Evolutionary conservation across 2,113 vertebrate species (phyloP).

Genomic region (Carettochelys insculpta): DNA sequence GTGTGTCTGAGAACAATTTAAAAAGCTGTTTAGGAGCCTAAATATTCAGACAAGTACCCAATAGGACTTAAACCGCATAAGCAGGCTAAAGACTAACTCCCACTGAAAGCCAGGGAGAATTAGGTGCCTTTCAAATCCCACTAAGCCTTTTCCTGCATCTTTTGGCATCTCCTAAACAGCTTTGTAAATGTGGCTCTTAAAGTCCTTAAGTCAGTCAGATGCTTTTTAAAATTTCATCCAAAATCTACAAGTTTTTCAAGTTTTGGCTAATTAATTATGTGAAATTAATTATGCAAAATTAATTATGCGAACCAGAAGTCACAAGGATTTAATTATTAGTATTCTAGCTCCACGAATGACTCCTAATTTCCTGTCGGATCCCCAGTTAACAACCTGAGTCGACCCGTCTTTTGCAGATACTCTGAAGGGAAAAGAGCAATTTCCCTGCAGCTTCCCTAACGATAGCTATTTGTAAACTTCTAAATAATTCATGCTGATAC

Average conservation of each 20-base stretch:
- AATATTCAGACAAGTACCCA: not conserved
- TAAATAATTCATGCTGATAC: conserved; percentile 1
- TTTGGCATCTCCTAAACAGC: not conserved
- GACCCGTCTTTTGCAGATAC: not conserved
- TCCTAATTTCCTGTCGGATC: not conserved
- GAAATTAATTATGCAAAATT: too few relatives aligned
- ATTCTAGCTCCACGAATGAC: too few relatives aligned
- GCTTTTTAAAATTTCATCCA: not conserved
- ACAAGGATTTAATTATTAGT: not conserved
- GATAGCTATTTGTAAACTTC: not conserved
- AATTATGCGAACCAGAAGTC: not conserved
- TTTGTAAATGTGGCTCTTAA: not conserved
- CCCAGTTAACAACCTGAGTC: not conserved
- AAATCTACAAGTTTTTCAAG: not conserved
- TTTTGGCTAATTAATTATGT: not conserved
- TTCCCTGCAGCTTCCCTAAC: not conserved
- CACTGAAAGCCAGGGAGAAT: not conserved
- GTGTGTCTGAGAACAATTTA: not conserved
- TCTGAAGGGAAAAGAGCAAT: not conserved
- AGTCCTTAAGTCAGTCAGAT: not conserved
- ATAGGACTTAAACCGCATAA: not conserved
- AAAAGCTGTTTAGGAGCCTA: not conserved
- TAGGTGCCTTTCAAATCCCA: not conserved
- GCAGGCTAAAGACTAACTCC: not conserved
- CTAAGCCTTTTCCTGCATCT: not conserved